These are phyloP conservation scores for Australoheros scitulus DNA, from an alignment of 2,113 vertebrate genomes.

Conservation along the genomic window DNA sequence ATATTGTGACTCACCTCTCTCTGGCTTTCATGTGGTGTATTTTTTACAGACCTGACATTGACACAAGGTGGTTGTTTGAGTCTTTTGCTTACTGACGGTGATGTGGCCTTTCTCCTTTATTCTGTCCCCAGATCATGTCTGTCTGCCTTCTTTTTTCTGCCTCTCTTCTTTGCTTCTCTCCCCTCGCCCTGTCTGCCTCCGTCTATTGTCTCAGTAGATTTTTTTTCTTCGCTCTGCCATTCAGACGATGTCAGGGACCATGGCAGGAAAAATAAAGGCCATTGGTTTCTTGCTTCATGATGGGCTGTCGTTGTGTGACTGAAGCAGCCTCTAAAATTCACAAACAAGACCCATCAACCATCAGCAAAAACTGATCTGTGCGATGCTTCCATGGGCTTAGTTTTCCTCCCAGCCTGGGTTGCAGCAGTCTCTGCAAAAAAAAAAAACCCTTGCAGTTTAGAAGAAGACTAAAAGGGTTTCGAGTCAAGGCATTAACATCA, in stretches of 20 bases:
- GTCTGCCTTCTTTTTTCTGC: constrained; percentile 32
- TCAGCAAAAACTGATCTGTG: constrained; percentile 43
- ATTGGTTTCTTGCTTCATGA: constrained; percentile 54
- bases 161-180: constrained; percentile 26
- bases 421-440: neutral
- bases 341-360: constrained; percentile 49
- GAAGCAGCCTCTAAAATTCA: constrained; percentile 44
- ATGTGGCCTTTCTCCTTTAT: constrained; percentile 45
- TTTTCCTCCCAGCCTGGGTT: neutral
- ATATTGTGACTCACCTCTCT: constrained; percentile 58
- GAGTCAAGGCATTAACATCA: constrained; percentile 54
- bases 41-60: constrained; percentile 31
- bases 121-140: constrained; percentile 32
- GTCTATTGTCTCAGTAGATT: constrained; percentile 50
- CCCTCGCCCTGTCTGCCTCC: constrained; percentile 19
- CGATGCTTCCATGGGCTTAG: neutral
- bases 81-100: constrained; percentile 43
- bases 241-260: constrained; percentile 57
- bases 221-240: constrained; percentile 50
- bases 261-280: constrained; percentile 66
- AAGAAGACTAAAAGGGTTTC: constrained; percentile 18
- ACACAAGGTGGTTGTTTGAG: constrained; percentile 33
- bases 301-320: constrained; percentile 57
- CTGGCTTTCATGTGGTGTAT: constrained; percentile 38
- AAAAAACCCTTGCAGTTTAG: neutral